phyloP scores from a whole-genome alignment of 2,113 vertebrate genomes.

The Pseudolaguvia tuberculata region DNA sequence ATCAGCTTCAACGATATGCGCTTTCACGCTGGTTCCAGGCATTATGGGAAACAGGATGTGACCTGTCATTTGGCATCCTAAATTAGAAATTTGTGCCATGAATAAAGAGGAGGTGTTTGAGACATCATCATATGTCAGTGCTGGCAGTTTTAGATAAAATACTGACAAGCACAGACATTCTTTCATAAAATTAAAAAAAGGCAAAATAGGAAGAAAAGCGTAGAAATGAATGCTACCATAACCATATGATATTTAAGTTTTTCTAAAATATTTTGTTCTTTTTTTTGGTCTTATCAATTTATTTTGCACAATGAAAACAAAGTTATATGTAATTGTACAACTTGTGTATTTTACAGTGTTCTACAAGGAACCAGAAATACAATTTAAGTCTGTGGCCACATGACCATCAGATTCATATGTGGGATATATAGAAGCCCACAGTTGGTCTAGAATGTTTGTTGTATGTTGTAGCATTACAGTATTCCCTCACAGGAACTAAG shows the following conservation, averaged over 20 bases:
- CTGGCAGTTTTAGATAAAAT: not conserved
- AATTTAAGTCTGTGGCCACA: too few species aligned
- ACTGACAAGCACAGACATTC: not conserved
- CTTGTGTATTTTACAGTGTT: not conserved
- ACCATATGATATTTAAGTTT: not conserved
- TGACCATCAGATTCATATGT: too few species aligned
- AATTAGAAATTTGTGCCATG: conserved; percentile 11
- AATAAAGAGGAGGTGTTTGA: not conserved
- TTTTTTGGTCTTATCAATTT: not conserved
- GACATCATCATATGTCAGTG: conserved; percentile 28
- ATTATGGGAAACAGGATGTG: conserved; percentile 33
- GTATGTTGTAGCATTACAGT: too few species aligned
- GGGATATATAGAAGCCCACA: too few species aligned
- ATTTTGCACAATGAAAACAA: not conserved
- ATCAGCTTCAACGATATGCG: conserved; percentile 55
- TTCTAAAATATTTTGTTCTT: not conserved
- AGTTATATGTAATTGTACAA: not conserved
- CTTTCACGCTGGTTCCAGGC: conserved; percentile 50
- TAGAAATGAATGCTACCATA: not conserved
- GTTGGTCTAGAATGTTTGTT: too few species aligned
- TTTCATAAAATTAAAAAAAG: conserved; percentile 1
- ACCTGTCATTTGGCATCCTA: conserved; percentile 20
- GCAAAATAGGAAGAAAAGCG: not conserved
- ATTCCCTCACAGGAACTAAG: too few species aligned
- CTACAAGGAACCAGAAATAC: not conserved